These are phyloP conservation scores for Acleris literana DNA, from an alignment of 2,888 invertebrate genomes.

Conservation along the genomic window DNA sequence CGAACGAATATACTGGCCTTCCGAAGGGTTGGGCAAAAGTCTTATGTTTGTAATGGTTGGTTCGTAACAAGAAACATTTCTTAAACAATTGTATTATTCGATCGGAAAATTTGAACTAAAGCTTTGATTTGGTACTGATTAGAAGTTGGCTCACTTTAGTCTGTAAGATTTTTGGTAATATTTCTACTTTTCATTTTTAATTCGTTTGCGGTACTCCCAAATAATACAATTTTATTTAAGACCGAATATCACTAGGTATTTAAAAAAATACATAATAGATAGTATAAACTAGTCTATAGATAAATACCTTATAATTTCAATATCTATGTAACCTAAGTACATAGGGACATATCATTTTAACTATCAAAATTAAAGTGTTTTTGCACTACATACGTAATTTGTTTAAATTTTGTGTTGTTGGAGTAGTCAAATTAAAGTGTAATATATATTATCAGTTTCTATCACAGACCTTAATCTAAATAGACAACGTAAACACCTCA, in stretches of 20 bases:
- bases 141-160: constrained; percentile 72
- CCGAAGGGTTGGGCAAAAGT: constrained; percentile 7
- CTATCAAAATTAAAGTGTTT: constrained; percentile 43
- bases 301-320: constrained; percentile 59
- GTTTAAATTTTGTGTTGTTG: constrained; percentile 38
- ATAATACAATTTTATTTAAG: constrained; percentile 49
- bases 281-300: constrained; percentile 60
- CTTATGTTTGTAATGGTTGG: background rate
- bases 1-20: constrained; percentile 11
- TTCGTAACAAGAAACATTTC: constrained; percentile 8
- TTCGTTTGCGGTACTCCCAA: constrained; percentile 65
- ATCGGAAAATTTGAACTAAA: constrained; percentile 53
- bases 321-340: constrained; percentile 55
- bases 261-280: constrained; percentile 46
- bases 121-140: constrained; percentile 81
- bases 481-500: no score
- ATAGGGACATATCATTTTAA: constrained; percentile 67
- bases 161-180: constrained; percentile 57
- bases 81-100: constrained; percentile 6
- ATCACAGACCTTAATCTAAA: no score
- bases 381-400: constrained; percentile 38
- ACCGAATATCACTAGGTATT: constrained; percentile 42
- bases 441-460: constrained; percentile 45
- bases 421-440: constrained; percentile 43
- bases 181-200: constrained; percentile 50